Evolutionary conservation across 2,888 invertebrate species (phyloP), one percentile per base, ranked within the genome.

Genomic region (Oasisia sp.): DNA sequence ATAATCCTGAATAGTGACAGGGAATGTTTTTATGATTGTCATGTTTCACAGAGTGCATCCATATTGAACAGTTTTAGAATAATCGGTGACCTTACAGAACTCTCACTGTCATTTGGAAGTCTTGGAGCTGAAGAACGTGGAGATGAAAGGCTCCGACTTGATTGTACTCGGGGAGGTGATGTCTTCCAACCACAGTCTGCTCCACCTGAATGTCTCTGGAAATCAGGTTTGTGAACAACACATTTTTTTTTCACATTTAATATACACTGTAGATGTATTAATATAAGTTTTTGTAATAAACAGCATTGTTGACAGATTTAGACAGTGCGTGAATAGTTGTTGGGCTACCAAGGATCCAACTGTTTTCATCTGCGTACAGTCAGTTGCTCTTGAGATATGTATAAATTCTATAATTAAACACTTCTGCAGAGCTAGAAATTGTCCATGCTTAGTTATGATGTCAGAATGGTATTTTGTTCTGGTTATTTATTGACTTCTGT

Each of bases 121-220:
- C 11, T 92, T 95, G 32, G 93, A 94, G 38, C 92, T 95, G 90
- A 93, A 93, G 89, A 94, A 94, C 91, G 95, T 94, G 94, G 94
- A 94, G 45, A 93, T 95, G 45, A 94, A 93, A 32, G 89, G 92
- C n/a, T 93, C 93, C 32, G 94, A 94, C 32, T 93, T 95, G n/a
- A 50, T 92, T 0, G 92, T 93, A 56, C 44, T 95, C 32, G 56
- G 92, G 89, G 93, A 93, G 27, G 95, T 94, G 0, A 91, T 95
- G 74, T 58, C 90, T 9, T 92, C 91, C 12, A 95, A 95, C 92
- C 93, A 91, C 1, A 94, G 94, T 14, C 91, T 95, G n/a, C 32
- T 38, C n/a, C 94, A 94, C 91, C 93, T 95, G 9, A 94, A 95
- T 92, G 93, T 95, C 0, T 94, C 93, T 89, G 94, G 94, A 7